Evolutionary conservation across 2,797 vertebrate species (phyloP).

Genomic region (Paedocypris micromegethes): DNA sequence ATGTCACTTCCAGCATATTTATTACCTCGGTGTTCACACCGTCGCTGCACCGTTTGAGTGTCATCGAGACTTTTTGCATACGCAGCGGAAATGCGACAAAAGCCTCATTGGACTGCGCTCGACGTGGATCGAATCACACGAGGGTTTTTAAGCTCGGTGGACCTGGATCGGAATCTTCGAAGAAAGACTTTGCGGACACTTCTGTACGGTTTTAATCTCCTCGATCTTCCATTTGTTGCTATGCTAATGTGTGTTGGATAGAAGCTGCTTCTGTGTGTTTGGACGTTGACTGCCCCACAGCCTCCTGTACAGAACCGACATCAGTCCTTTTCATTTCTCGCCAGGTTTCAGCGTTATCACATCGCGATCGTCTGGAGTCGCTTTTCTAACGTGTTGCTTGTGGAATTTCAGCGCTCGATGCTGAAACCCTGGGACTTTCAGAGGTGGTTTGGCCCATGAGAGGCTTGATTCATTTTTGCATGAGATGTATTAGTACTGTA

Average conservation of each 20-base stretch:
- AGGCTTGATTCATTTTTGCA: constrained; percentile 68
- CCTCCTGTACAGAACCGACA: constrained; percentile 17
- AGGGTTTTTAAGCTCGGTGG: not conserved
- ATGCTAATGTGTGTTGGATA: constrained; percentile 32
- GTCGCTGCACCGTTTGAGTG: constrained; percentile 61
- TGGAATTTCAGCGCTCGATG: too few relatives aligned
- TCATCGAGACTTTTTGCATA: constrained; percentile 46
- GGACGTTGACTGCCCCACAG: constrained; percentile 17
- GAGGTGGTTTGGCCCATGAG: constrained; percentile 49
- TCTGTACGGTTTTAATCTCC: constrained; percentile 30
- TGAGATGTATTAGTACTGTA: constrained; percentile 76
- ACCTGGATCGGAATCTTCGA: not conserved
- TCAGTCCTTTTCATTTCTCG: constrained; percentile 19
- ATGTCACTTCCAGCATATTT: constrained; percentile 71
- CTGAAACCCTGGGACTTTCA: too few relatives aligned
- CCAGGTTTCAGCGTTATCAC: too few relatives aligned
- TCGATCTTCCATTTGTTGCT: constrained; percentile 44
- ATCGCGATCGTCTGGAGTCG: too few relatives aligned
- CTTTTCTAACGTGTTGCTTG: too few relatives aligned
- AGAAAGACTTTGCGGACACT: constrained; percentile 1
- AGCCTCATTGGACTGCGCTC: constrained; percentile 5
- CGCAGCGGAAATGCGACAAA: not conserved
- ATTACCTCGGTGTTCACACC: constrained; percentile 45
- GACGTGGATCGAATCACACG: not conserved
- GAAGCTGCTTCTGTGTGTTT: constrained; percentile 23